These are phyloP conservation scores for Torymus aiolomorphi DNA, from an alignment of 2,888 invertebrate species.

Conservation along the genomic window DNA sequence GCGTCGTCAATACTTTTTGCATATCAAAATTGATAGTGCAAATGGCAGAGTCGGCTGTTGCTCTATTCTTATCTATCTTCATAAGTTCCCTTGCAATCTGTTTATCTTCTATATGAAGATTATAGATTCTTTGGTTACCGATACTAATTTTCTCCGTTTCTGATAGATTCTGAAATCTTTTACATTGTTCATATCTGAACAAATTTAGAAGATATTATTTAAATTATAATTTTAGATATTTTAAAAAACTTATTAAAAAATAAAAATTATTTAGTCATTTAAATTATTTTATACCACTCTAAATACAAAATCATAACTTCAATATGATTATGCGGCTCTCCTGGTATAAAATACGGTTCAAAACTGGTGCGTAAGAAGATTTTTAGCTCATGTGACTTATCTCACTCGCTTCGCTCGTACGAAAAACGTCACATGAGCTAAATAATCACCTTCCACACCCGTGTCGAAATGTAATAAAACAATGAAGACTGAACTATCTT, in stretches of 20 bases:
- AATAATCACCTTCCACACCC: no score
- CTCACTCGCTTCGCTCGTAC: no score
- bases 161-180: not conserved
- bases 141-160: not conserved
- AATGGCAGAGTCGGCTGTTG: not conserved
- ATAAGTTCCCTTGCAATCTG: not conserved
- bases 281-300: no score
- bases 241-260: not conserved
- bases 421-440: no score
- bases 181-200: not conserved
- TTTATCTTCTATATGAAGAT: not conserved
- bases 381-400: no score
- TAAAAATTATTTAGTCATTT: not conserved
- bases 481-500: not conserved
- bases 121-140: not conserved
- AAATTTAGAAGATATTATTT: not conserved
- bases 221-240: no score
- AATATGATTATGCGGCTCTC: no score
- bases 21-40: slow-evolving; percentile 53
- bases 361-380: no score
- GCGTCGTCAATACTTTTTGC: slow-evolving; percentile 53
- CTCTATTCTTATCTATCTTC: not conserved
- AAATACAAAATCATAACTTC: no score
- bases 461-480: no score
- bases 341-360: no score